A percentile compares a stretch with the other conserved stretches of the same genome.
These are phyloP conservation scores for Dendrolimus kikuchii DNA, from an alignment of 1,140 invertebrate genomes.

Conservation along the genomic window DNA sequence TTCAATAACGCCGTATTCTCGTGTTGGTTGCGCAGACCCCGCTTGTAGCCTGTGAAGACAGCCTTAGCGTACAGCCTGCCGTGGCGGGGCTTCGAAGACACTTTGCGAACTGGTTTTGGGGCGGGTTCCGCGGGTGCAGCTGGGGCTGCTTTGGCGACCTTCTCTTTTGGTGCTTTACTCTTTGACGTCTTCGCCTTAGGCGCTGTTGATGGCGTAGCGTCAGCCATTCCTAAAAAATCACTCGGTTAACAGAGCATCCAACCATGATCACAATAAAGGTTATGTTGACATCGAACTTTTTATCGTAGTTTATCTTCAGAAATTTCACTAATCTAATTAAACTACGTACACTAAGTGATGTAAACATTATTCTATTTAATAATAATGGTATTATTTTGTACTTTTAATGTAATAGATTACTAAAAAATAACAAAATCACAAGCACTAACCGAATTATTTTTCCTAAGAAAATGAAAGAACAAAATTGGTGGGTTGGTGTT, in stretches of 20 bases:
- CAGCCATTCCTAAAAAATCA: constrained; percentile 76
- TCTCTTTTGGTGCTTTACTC: constrained; percentile 74
- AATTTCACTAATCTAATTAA: constrained; percentile 26
- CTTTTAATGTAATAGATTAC: constrained; percentile 8
- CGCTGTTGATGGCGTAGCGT: constrained; percentile 72
- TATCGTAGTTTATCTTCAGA: constrained; percentile 43
- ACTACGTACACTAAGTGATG: not conserved
- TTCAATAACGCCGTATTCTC: constrained; percentile 97
- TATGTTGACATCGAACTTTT: constrained; percentile 56
- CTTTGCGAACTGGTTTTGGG: constrained; percentile 71
- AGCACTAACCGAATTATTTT: constrained; percentile 55
- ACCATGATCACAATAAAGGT: constrained; percentile 32
- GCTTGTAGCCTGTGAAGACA: constrained; percentile 98
- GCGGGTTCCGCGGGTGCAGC: constrained; percentile 62
- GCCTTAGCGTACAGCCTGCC: constrained; percentile 96
- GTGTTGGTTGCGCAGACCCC: constrained; percentile 97
- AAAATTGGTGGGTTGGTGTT: constrained; percentile 26
- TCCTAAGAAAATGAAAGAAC: constrained; percentile 52
- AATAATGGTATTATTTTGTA: constrained; percentile 19
- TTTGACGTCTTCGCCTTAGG: constrained; percentile 75
- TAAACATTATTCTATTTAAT: not conserved
- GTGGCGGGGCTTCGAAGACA: constrained; percentile 78
- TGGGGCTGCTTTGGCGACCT: constrained; percentile 68
- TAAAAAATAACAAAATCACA: constrained; percentile 28
- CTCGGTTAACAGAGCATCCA: constrained; percentile 19